Conservation (phyloP, 2,113 vertebrate species). For the Scalopus aquaticus region DNA sequence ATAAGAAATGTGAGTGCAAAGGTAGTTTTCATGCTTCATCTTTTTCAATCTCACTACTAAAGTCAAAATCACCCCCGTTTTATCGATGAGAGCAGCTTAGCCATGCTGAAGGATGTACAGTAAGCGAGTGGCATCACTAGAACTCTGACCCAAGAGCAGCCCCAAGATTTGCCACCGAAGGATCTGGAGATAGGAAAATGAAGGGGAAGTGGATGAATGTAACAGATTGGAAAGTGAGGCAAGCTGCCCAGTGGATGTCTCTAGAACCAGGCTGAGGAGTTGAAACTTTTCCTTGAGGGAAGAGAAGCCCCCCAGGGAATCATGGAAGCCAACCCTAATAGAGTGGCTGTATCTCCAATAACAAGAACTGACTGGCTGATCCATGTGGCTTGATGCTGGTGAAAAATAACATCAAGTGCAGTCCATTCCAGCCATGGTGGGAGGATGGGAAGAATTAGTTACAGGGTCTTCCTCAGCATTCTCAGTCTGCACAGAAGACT, state of each 20-base stretch:
- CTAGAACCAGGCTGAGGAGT: background rate
- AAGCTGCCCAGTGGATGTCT: background rate
- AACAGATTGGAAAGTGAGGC: background rate
- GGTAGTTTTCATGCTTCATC: background rate
- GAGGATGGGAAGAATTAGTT: background rate
- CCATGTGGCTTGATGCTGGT: background rate
- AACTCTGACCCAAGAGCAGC: background rate
- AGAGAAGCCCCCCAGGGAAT: background rate
- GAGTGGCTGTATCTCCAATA: background rate
- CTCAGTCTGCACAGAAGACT: background rate
- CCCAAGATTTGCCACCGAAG: background rate
- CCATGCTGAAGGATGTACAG: background rate
- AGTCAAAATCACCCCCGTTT: background rate
- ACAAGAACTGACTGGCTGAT: background rate
- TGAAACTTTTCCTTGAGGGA: background rate
- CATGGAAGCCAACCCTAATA: background rate
- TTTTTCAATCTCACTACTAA: background rate
- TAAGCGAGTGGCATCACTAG: background rate
- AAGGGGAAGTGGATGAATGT: background rate
- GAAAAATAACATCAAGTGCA: background rate
- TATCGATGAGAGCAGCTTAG: no score
- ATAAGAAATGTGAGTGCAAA: background rate
- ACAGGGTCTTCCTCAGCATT: no score
- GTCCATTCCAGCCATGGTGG: background rate
- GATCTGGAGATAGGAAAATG: background rate